Percentiles rank a stretch among this genome's conserved stretches.
Conservation (phyloP, 2,888 invertebrate species). For the Omphaloscelis lunosa region DNA sequence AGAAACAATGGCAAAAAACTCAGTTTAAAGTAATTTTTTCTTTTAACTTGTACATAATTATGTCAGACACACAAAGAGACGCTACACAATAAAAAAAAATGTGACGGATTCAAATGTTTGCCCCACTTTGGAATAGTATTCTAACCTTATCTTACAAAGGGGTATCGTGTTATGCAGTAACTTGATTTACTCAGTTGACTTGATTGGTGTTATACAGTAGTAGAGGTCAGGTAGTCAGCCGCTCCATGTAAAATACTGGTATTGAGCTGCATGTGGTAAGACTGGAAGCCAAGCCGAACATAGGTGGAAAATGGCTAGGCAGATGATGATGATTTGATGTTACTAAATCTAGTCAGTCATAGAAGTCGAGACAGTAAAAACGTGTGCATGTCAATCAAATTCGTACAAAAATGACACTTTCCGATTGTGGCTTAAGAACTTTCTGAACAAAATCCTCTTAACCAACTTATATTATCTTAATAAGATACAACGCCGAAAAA, state of each 20-base stretch:
- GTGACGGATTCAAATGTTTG: not conserved
- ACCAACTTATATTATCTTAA: too few relatives aligned
- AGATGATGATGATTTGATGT: not conserved
- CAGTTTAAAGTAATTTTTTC: not conserved
- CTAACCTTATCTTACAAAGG: not conserved
- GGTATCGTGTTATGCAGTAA: too few relatives aligned
- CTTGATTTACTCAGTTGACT: too few relatives aligned
- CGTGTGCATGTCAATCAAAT: not conserved
- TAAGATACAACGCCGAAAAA: not conserved
- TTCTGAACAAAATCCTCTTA: not conserved
- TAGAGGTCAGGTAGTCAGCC: too few relatives aligned
- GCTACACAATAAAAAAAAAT: not conserved
- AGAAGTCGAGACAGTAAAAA: not conserved
- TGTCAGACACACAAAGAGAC: conserved; percentile 5
- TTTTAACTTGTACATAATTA: conserved; percentile 3
- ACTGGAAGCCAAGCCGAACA: too few relatives aligned
- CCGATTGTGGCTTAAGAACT: not conserved
- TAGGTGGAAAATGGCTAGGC: too few relatives aligned
- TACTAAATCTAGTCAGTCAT: not conserved
- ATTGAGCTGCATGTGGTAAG: too few relatives aligned
- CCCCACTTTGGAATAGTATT: not conserved
- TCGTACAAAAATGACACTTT: not conserved
- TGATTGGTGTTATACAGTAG: too few relatives aligned
- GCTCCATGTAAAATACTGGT: too few relatives aligned
- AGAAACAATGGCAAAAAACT: not conserved